Evolutionary conservation across 2,113 vertebrate species (phyloP).

Genomic region (Ceyx margarethae): DNA sequence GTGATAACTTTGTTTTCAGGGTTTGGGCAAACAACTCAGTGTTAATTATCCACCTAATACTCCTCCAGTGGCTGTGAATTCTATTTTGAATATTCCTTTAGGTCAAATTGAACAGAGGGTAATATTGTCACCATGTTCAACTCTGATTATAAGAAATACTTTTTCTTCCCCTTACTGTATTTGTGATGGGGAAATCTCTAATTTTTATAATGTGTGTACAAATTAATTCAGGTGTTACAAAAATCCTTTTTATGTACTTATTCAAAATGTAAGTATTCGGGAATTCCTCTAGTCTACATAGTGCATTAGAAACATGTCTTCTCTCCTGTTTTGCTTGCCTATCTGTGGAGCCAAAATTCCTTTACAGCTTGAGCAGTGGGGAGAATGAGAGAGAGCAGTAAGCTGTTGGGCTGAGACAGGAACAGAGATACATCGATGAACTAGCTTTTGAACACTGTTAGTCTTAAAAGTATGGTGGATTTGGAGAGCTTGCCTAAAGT

Average conservation of each 20-base stretch:
- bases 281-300: background rate
- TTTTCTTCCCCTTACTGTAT: background rate
- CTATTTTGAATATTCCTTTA: background rate
- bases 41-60: background rate
- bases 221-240: background rate
- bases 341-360: background rate
- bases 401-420: rapidly evolving
- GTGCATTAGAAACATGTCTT: background rate
- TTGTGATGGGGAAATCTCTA: background rate
- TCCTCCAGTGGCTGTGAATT: background rate
- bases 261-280: background rate
- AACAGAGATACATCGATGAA: background rate
- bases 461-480: background rate
- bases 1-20: background rate
- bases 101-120: background rate
- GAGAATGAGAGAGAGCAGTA: background rate
- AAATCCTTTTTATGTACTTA: background rate
- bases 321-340: background rate
- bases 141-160: background rate
- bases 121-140: background rate
- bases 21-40: background rate
- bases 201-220: background rate
- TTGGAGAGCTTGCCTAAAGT: background rate
- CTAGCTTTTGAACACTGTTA: background rate
- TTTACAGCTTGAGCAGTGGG: background rate